Evolutionary conservation across 2,113 vertebrate genomes (phyloP).

Genomic region (Aegypius monachus): DNA sequence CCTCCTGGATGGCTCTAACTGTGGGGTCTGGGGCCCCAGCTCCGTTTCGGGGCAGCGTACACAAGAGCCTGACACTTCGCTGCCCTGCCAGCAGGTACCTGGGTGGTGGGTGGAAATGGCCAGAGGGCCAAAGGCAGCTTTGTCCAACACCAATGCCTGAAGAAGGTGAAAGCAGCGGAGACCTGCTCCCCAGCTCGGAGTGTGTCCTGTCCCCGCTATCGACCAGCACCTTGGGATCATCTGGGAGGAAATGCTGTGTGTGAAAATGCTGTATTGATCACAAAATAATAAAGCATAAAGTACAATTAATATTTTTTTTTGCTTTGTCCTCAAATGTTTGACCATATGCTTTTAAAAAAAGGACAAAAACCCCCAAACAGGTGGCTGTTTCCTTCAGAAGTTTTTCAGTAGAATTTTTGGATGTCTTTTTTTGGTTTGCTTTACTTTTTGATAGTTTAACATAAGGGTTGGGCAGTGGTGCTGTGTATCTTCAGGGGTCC

Average conservation of each 20-base stretch:
- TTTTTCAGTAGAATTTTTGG: neutral
- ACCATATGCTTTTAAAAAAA: neutral
- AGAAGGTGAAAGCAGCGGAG: neutral
- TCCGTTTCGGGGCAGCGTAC: fast-evolving
- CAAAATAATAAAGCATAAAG: neutral
- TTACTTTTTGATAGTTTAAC: neutral
- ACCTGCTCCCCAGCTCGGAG: neutral
- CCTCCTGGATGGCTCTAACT: neutral
- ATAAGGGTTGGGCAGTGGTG: too few species aligned
- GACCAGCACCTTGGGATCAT: neutral
- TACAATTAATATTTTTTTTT: neutral
- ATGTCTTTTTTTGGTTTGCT: neutral
- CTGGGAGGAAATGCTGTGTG: neutral
- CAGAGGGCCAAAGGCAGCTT: neutral
- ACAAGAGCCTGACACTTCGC: neutral
- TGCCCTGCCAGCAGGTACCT: neutral
- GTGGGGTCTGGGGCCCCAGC: neutral
- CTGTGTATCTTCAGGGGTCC: neutral
- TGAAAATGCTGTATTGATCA: neutral
- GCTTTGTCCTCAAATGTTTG: neutral
- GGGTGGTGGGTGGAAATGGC: neutral
- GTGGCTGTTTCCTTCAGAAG: neutral
- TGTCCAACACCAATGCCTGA: neutral
- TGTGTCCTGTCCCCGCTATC: neutral
- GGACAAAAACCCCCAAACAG: neutral